Base-by-base conservation (phyloP, 2,888 invertebrate species). In the Temnothorax unifasciatus region DNA sequence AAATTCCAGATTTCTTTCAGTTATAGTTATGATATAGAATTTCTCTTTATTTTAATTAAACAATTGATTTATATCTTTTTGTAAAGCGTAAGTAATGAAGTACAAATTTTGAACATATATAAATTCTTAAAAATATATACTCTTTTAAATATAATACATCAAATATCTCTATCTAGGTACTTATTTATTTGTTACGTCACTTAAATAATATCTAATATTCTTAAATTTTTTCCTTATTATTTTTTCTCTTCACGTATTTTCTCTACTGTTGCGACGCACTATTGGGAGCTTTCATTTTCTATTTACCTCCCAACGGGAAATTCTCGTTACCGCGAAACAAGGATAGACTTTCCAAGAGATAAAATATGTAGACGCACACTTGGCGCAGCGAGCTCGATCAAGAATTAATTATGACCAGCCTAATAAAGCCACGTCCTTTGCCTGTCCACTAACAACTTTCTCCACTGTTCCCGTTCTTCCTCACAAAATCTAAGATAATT, bases 311-410 rank as follows among this genome's bases (percentile, higher is more conserved):
- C 54, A 50, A 47, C 57, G 34, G 66, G 54, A 84, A 54, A 66
- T 54, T 57, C 59, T 87, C 76, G 84, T 87, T 87, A 82, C 68
- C 73, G 88, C 76, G 83, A 83, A 76, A 88, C 88, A 88, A 83
- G 86, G 86, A 84, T 86, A 86, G 85, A 83, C 88, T 89, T 64
- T 88, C 81, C 61, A 9, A 21, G 29, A 34, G 83, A 63, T 89
- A 64, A 89, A 89, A 38, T 86, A 89, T 89, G 88, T 81, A 89
- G 57, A 15, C 85, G 83, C 29, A 25, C 69, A 44, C 63, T 83
- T 71, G 18, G 85, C 41, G 82, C 34, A 15, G 61, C 41, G 25
- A 41, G 34, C 44, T 34, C n/a, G 89, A 83, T 90, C 71, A 86
- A 86, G 61, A 71, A 88, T 89, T 86, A 83, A 90, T 83, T 82